A percentile compares a stretch with the other conserved stretches of the same genome.
phyloP scores from a whole-genome alignment of 1,140 invertebrate species.

The Drosophila murphyi region DNA sequence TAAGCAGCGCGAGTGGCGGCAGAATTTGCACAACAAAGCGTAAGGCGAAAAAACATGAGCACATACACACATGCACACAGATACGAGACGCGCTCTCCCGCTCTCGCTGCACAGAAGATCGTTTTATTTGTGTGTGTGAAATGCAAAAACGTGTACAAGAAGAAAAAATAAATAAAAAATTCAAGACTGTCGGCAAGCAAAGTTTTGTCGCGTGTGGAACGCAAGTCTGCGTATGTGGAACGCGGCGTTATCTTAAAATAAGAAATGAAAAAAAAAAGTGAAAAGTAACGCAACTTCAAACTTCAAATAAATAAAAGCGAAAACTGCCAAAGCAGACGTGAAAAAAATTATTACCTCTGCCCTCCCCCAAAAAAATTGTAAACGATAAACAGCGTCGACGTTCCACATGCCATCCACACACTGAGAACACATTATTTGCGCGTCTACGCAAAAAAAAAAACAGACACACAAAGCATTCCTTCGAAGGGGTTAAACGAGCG shows the following conservation, averaged over 20 bases:
- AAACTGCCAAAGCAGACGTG: slow-evolving; percentile 39
- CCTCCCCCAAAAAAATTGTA: neutral
- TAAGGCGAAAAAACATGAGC: slow-evolving; percentile 71
- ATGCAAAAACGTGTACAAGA: slow-evolving; percentile 48
- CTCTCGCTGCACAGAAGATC: slow-evolving; percentile 56
- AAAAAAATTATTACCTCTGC: neutral
- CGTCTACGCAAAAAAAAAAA: slow-evolving; percentile 49
- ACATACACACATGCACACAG: slow-evolving; percentile 32
- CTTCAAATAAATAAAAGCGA: slow-evolving; percentile 58
- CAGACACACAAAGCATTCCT: slow-evolving; percentile 60
- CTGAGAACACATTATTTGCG: slow-evolving; percentile 33
- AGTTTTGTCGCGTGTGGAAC: slow-evolving; percentile 66
- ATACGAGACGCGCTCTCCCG: slow-evolving; percentile 20
- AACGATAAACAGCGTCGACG: slow-evolving; percentile 50
- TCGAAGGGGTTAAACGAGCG: slow-evolving; percentile 78
- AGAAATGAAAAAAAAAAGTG: slow-evolving; percentile 19
- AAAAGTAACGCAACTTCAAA: slow-evolving; percentile 15
- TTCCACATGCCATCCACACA: slow-evolving; percentile 76
- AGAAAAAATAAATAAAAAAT: slow-evolving; percentile 44
- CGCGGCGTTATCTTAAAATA: slow-evolving; percentile 37
- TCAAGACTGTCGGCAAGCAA: slow-evolving; percentile 32
- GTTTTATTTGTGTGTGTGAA: slow-evolving; percentile 45
- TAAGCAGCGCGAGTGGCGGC: slow-evolving; percentile 67
- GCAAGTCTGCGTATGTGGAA: slow-evolving; percentile 43
- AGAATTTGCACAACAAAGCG: slow-evolving; percentile 81